phyloP scores from a whole-genome alignment of 2,113 vertebrate species.

The Sula dactylatra region DNA sequence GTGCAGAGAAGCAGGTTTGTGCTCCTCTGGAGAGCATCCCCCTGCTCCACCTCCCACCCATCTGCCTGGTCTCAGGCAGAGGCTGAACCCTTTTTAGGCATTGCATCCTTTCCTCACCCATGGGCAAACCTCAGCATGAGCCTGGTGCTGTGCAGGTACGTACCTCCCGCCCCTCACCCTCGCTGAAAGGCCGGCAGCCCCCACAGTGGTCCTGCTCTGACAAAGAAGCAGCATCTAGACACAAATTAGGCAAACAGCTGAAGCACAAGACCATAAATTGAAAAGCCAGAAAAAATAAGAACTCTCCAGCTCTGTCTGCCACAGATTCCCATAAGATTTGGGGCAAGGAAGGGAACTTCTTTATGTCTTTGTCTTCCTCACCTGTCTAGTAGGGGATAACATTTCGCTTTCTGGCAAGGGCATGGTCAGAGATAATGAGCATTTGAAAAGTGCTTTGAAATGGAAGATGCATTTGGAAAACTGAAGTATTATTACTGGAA shows the following conservation, averaged over 20 bases:
- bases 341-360: not conserved
- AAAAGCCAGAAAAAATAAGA: not conserved
- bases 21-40: not conserved
- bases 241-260: not conserved
- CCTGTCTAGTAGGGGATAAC: conserved; percentile 5
- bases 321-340: not conserved
- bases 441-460: conserved; percentile 58
- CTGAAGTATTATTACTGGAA: not conserved
- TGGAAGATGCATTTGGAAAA: conserved; percentile 40
- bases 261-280: not conserved
- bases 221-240: not conserved
- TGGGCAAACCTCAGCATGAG: fast-evolving
- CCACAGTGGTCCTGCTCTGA: not conserved
- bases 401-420: conserved; percentile 28
- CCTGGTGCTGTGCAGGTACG: not conserved
- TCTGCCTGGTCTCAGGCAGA: too few relatives aligned
- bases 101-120: not conserved
- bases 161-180: not conserved
- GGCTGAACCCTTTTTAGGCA: not conserved
- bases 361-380: not conserved
- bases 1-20: not conserved
- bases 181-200: not conserved
- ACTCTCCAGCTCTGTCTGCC: not conserved
- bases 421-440: conserved; percentile 2
- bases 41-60: not conserved